phyloP scores from a whole-genome alignment of 1,140 invertebrate genomes.

The Lepidurus apus region DNA sequence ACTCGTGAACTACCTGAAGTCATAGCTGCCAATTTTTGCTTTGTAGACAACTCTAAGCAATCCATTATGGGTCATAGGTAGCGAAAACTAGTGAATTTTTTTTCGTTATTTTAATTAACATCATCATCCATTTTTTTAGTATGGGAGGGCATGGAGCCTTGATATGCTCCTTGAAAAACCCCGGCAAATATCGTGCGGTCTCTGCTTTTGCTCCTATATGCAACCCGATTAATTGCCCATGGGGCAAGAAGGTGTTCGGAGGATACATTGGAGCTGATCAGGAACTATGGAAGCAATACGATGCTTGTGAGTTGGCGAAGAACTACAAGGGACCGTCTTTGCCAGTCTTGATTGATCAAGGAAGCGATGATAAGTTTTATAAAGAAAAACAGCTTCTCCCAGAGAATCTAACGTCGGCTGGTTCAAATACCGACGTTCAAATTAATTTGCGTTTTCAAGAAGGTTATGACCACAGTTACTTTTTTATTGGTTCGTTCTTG shows the following conservation, averaged over 20 bases:
- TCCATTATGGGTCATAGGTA: slow-evolving; percentile 84
- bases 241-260: slow-evolving; percentile 81
- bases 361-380: slow-evolving; percentile 76
- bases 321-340: slow-evolving; percentile 77
- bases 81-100: slow-evolving; percentile 34
- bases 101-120: slow-evolving; percentile 37
- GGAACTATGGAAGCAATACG: slow-evolving; percentile 74
- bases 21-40: slow-evolving; percentile 66
- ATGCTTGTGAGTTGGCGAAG: slow-evolving; percentile 76
- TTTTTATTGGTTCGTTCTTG: slow-evolving; percentile 87
- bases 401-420: slow-evolving; percentile 69
- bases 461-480: slow-evolving; percentile 95
- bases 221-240: slow-evolving; percentile 75
- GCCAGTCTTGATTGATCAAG: slow-evolving; percentile 86
- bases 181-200: slow-evolving; percentile 78
- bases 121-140: slow-evolving; percentile 50
- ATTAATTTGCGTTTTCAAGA: slow-evolving; percentile 71
- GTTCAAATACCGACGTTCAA: slow-evolving; percentile 49
- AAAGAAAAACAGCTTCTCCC: slow-evolving; percentile 71
- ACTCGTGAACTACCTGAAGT: slow-evolving; percentile 78
- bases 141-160: slow-evolving; percentile 98
- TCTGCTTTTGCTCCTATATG: slow-evolving; percentile 96
- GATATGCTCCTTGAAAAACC: slow-evolving; percentile 85
- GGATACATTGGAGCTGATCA: slow-evolving; percentile 72
- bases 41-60: slow-evolving; percentile 51